Conservation (phyloP, 2,888 invertebrate genomes). For the Glomeris marginata region DNA sequence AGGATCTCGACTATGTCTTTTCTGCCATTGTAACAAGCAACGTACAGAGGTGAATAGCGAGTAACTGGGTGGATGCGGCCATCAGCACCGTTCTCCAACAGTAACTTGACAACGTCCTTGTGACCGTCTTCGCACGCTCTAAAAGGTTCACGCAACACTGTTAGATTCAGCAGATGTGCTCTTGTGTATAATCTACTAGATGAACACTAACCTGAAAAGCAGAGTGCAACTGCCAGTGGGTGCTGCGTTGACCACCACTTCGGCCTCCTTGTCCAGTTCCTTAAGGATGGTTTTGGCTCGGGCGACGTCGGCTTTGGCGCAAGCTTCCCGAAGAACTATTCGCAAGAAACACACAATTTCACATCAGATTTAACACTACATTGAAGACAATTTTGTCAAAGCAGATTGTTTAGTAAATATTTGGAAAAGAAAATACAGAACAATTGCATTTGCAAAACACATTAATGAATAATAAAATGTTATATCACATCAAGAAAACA, state of each 20-base stretch:
- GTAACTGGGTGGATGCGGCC: constrained; percentile 79
- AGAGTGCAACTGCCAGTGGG: constrained; percentile 77
- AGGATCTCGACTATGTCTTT: constrained; percentile 57
- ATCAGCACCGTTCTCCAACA: constrained; percentile 71
- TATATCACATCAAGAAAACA: no score
- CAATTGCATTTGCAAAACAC: no score
- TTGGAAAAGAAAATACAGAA: no score
- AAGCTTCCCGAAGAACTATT: constrained; percentile 39
- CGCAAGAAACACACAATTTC: no score
- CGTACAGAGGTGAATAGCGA: constrained; percentile 81
- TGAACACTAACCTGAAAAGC: constrained; percentile 57
- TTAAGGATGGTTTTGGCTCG: constrained; percentile 50
- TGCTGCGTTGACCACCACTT: constrained; percentile 59
- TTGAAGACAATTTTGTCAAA: no score
- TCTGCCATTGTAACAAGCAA: constrained; percentile 75
- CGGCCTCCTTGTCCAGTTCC: constrained; percentile 28
- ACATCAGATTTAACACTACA: no score
- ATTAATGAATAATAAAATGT: no score
- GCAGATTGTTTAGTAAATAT: no score
- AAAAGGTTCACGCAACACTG: constrained; percentile 12
- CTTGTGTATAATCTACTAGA: not conserved
- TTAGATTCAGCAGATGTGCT: no score
- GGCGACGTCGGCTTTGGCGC: constrained; percentile 52
- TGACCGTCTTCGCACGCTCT: constrained; percentile 78
- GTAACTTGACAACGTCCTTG: constrained; percentile 54